Evolutionary conservation across 2,797 vertebrate species (phyloP).

Genomic region (Luscinia megarhynchos): DNA sequence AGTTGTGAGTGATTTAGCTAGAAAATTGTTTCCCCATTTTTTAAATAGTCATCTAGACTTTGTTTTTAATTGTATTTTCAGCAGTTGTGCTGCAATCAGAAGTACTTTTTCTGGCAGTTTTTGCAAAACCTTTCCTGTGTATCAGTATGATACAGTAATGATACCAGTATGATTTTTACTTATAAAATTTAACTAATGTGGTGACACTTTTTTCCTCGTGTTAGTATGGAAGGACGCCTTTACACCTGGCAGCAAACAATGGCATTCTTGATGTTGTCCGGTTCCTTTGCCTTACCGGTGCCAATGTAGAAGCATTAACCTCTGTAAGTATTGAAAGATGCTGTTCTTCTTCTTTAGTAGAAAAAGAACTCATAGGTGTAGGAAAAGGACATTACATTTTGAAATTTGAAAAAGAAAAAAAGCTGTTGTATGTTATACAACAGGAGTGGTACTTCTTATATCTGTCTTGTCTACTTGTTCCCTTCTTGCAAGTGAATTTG

Average conservation of each 20-base stretch:
- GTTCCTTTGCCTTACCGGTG: constrained; percentile 91
- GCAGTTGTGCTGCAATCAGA: background rate
- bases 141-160: background rate
- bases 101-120: background rate
- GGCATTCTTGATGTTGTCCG: constrained; percentile 93
- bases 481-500: background rate
- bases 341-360: background rate
- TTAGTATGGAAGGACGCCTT: constrained; percentile 91
- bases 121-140: background rate
- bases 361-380: background rate
- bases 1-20: background rate
- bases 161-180: background rate
- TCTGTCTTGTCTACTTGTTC: background rate
- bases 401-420: background rate
- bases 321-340: constrained; percentile 81
- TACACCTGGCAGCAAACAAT: constrained; percentile 92
- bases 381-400: background rate
- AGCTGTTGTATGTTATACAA: background rate
- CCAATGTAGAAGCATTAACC: constrained; percentile 89
- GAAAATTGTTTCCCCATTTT: background rate
- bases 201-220: background rate
- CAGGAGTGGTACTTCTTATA: background rate
- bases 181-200: background rate
- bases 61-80: background rate
- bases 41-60: background rate